phyloP scores from a whole-genome alignment of 2,888 invertebrate genomes.

The Seira ritae region DNA sequence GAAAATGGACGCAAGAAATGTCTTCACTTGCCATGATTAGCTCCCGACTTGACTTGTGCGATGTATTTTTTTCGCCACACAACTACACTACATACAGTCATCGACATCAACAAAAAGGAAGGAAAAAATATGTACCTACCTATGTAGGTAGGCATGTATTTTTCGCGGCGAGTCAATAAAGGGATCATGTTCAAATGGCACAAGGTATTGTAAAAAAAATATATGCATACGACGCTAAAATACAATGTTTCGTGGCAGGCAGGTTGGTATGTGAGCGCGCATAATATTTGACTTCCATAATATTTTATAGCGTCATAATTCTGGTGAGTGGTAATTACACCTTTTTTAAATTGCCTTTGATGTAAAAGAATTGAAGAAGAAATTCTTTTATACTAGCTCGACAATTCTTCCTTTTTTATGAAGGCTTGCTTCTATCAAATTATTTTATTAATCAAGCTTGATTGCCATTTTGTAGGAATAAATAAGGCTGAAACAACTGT shows the following conservation, averaged over 20 bases:
- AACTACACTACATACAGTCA: no score
- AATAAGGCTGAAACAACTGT: neutral
- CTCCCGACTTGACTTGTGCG: no score
- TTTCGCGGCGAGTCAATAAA: conserved; percentile 30
- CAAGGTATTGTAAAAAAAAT: neutral
- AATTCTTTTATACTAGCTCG: neutral
- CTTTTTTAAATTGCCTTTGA: conserved; percentile 7
- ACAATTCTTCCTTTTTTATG: neutral
- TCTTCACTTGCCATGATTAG: conserved; percentile 17
- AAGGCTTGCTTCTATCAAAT: neutral
- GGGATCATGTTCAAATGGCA: conserved; percentile 2
- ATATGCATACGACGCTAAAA: no score
- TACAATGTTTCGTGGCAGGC: neutral
- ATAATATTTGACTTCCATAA: conserved; percentile 51
- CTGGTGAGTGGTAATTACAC: conserved; percentile 56
- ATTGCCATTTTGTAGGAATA: neutral
- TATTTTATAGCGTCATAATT: conserved; percentile 60
- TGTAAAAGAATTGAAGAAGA: neutral
- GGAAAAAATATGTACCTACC: neutral
- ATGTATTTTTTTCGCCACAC: no score
- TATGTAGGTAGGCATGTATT: no score
- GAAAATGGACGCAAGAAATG: conserved; percentile 13
- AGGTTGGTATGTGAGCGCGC: conserved; percentile 12
- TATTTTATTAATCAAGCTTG: neutral
- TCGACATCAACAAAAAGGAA: no score